A percentile compares a stretch with the other conserved stretches of the same genome.
Evolutionary conservation across 2,113 vertebrate genomes (phyloP).

Genomic region (Balaenoptera acutorostrata): DNA sequence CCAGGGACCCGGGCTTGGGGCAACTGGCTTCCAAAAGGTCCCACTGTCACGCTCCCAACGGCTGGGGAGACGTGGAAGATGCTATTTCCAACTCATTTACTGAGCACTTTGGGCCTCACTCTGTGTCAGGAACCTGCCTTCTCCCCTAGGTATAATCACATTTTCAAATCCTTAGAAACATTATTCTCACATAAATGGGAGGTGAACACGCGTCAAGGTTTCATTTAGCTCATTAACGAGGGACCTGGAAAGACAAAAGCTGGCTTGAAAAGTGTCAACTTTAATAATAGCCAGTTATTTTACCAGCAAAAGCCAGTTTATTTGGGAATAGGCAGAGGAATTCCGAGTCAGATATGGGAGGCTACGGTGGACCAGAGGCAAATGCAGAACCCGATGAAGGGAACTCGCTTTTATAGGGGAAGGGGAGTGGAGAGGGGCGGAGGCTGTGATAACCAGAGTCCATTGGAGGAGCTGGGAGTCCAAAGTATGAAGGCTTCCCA

Average conservation of each 20-base stretch:
- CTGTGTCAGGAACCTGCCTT: background rate
- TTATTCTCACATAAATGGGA: too few relatives aligned
- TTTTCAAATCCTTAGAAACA: background rate
- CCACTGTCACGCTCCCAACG: background rate
- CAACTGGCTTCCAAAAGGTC: background rate
- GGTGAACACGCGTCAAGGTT: too few relatives aligned
- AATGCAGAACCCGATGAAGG: background rate
- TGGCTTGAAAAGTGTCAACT: too few relatives aligned
- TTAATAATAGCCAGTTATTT: background rate
- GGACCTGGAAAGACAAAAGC: too few relatives aligned
- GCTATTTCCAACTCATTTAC: background rate
- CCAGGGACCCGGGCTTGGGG: background rate
- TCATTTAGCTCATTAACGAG: too few relatives aligned
- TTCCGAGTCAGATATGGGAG: accelerated
- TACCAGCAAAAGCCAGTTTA: background rate
- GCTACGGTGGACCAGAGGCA: background rate
- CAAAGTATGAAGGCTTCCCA: background rate
- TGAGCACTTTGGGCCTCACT: background rate
- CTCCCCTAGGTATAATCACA: too few relatives aligned
- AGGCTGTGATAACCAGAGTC: background rate
- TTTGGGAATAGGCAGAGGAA: background rate
- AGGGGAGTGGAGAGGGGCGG: too few relatives aligned
- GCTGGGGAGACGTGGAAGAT: background rate
- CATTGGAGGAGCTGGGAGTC: background rate
- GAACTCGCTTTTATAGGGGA: background rate